These are phyloP conservation scores for Tenrec ecaudatus DNA, from an alignment of 2,113 vertebrate genomes.

Conservation along the genomic window DNA sequence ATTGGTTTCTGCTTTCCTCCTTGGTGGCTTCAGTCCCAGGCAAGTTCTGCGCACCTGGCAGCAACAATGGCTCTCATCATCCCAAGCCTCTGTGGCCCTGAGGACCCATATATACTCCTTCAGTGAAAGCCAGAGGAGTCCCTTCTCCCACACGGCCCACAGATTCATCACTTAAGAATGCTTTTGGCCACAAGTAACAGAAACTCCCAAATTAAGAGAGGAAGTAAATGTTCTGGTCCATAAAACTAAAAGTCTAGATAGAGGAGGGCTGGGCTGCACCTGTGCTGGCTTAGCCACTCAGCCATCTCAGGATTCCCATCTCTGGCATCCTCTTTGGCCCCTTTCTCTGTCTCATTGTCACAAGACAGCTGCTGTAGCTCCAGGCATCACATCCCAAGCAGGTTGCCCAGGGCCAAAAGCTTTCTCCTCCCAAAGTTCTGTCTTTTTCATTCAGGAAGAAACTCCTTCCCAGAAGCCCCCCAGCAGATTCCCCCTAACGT, in stretches of 20 bases:
- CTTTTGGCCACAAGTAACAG: slow-evolving; percentile 41
- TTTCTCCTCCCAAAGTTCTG: slow-evolving; percentile 78
- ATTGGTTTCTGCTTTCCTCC: background rate
- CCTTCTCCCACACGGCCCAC: background rate
- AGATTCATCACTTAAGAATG: background rate
- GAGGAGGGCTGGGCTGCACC: background rate
- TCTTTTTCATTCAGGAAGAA: slow-evolving; percentile 81
- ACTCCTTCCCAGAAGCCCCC: slow-evolving; percentile 78
- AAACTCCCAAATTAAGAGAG: background rate
- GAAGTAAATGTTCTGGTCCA: background rate
- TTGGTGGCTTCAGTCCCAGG: background rate
- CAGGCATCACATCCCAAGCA: slow-evolving; percentile 20
- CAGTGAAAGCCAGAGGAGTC: background rate
- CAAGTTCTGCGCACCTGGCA: background rate
- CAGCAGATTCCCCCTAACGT: slow-evolving; percentile 76
- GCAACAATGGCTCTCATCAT: background rate
- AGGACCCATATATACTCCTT: background rate
- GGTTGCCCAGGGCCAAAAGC: slow-evolving; percentile 54
- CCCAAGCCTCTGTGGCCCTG: background rate
- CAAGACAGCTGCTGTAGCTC: slow-evolving; percentile 2
- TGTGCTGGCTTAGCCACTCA: background rate
- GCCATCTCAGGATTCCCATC: background rate
- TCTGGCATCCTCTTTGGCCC: background rate
- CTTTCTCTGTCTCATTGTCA: slow-evolving; percentile 7
- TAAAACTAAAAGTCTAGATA: background rate